Evolutionary conservation across 2,888 invertebrate species (phyloP).

Genomic region (Gibbula magus): DNA sequence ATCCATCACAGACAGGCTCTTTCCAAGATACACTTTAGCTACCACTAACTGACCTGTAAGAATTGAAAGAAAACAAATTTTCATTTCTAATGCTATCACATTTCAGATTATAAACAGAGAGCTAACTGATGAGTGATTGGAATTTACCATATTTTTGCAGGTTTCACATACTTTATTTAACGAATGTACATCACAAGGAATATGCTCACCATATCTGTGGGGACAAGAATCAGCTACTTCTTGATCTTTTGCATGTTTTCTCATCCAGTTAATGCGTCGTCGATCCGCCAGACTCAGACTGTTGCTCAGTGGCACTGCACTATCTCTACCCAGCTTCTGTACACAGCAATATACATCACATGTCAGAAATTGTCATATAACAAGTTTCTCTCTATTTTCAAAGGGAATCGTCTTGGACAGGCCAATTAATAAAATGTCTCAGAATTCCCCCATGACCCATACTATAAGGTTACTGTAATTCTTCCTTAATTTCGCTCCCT

Average conservation of each 20-base stretch:
- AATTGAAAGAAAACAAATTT: not conserved
- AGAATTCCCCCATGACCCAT: no score
- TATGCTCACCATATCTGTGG: slow-evolving; percentile 68
- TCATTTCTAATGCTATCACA: no score
- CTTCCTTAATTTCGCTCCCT: no score
- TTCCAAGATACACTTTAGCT: slow-evolving; percentile 71
- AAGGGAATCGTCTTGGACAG: no score
- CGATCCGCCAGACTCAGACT: slow-evolving; percentile 72
- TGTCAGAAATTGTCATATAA: not conserved
- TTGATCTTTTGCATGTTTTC: slow-evolving; percentile 50
- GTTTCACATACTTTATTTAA: no score
- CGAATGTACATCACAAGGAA: no score
- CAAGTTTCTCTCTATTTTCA: no score
- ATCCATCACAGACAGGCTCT: slow-evolving; percentile 61
- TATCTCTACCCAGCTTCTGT: slow-evolving; percentile 70
- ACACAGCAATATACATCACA: not conserved
- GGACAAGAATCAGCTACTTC: slow-evolving; percentile 64
- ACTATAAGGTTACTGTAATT: no score
- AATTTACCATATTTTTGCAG: no score
- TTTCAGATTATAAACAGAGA: no score
- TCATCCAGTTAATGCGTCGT: slow-evolving; percentile 61
- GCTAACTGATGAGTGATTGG: no score
- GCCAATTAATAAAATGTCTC: no score
- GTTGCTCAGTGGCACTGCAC: slow-evolving; percentile 72
- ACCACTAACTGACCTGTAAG: slow-evolving; percentile 69